phyloP scores from a whole-genome alignment of 2,797 vertebrate genomes.

The Pelochelys cantorii region DNA sequence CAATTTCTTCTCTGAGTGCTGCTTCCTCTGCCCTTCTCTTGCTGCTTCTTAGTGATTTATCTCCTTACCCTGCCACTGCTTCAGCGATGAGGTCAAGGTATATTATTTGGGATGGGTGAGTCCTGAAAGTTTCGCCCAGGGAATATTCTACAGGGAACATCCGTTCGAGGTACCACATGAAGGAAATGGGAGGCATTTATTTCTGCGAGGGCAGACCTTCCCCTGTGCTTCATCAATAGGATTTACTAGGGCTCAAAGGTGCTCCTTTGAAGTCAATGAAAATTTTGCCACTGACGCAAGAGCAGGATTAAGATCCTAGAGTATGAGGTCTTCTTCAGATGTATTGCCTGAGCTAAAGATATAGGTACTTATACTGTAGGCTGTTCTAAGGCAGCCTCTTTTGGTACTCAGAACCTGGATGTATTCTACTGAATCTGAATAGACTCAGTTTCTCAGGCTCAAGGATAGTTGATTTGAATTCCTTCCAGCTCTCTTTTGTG shows the following conservation, averaged over 20 bases:
- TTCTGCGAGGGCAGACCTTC: neutral
- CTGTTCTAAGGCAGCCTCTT: constrained; percentile 47
- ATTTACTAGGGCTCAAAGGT: neutral
- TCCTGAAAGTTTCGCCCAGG: constrained; percentile 45
- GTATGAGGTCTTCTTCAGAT: neutral
- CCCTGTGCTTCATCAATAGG: neutral
- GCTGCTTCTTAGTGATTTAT: neutral
- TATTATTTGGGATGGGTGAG: constrained; percentile 49
- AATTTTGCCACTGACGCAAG: constrained; percentile 7
- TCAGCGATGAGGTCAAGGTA: constrained; percentile 43
- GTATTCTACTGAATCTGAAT: constrained; percentile 63
- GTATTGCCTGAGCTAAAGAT: constrained; percentile 42
- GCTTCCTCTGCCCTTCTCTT: constrained; percentile 40
- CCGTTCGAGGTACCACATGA: constrained; percentile 31
- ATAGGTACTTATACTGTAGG: neutral
- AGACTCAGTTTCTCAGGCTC: constrained; percentile 35
- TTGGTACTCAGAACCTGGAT: constrained; percentile 29
- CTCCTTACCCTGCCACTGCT: constrained; percentile 43
- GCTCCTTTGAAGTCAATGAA: constrained; percentile 43
- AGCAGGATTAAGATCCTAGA: neutral
- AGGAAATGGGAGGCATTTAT: constrained; percentile 31
- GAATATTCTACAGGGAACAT: accelerated
- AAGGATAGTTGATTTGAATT: constrained; percentile 50
- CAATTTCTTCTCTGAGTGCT: neutral
- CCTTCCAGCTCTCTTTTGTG: constrained; percentile 38